phyloP scores from a whole-genome alignment of 2,888 invertebrate genomes.

The Orthosia incerta region DNA sequence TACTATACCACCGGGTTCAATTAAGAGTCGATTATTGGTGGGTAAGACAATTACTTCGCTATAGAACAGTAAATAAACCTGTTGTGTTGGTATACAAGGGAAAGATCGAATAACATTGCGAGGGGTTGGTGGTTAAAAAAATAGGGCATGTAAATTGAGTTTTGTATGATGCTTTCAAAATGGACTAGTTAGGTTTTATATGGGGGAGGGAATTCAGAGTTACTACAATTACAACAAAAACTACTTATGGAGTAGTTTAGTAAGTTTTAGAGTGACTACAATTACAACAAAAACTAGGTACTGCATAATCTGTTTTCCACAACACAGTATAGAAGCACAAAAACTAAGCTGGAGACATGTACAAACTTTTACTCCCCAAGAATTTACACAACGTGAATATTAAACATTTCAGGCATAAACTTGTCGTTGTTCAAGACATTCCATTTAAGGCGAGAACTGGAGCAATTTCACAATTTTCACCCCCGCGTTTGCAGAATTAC shows the following conservation, averaged over 20 bases:
- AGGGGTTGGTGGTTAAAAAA: neutral
- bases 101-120: slow-evolving; percentile 3
- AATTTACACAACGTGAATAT: slow-evolving; percentile 42
- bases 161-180: neutral
- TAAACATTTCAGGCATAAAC: slow-evolving; percentile 40
- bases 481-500: slow-evolving; percentile 39
- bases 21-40: slow-evolving; percentile 43
- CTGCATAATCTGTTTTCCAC: neutral
- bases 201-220: too few species aligned
- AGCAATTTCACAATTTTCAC: slow-evolving; percentile 42
- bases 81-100: neutral
- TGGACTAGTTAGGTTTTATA: neutral
- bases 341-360: slow-evolving; percentile 22
- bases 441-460: slow-evolving; percentile 35
- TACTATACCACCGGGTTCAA: slow-evolving; percentile 48
- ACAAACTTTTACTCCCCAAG: slow-evolving; percentile 22
- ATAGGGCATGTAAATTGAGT: neutral
- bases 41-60: slow-evolving; percentile 31
- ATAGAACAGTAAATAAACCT: slow-evolving; percentile 32
- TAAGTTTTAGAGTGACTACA: too few species aligned
- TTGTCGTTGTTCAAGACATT: slow-evolving; percentile 28
- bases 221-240: too few species aligned
- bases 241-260: too few species aligned
- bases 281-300: slow-evolving; percentile 3
- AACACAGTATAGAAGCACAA: slow-evolving; percentile 4